Percentiles rank a stretch among this genome's conserved stretches.
Evolutionary conservation across 92 coral and sea anemone species (phyloP).

Genomic region (Hydrozoanthus gracilis): DNA sequence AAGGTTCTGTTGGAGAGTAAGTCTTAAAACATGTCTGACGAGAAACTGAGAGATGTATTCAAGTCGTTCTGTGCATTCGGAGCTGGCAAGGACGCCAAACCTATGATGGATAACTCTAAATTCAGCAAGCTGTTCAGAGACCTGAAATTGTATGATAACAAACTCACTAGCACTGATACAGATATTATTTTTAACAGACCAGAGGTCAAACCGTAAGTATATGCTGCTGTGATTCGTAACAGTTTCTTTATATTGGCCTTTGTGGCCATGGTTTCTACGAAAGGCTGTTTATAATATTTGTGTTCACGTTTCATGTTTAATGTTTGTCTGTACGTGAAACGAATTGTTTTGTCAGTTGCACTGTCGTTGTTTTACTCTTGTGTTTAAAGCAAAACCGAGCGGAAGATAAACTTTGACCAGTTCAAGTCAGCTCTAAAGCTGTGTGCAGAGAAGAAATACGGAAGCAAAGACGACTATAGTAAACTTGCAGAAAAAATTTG

Average conservation of each 20-base stretch:
- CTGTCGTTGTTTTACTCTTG: neutral
- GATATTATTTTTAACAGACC: slow-evolving; percentile 94
- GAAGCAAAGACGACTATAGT: slow-evolving; percentile 56
- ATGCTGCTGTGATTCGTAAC: too few relatives aligned
- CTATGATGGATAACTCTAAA: slow-evolving; percentile 93
- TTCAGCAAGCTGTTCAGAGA: slow-evolving; percentile 90
- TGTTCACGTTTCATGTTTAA: neutral
- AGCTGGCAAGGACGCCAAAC: slow-evolving; percentile 77
- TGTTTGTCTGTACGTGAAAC: neutral
- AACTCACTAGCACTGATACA: slow-evolving; percentile 85
- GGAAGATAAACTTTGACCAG: slow-evolving; percentile 77
- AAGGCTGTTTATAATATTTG: neutral
- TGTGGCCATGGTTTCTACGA: neutral
- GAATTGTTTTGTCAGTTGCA: neutral
- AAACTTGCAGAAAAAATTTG: slow-evolving; percentile 73
- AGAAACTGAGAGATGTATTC: slow-evolving; percentile 64
- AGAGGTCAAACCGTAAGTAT: slow-evolving; percentile 87
- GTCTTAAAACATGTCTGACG: slow-evolving; percentile 65
- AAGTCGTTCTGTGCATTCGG: slow-evolving; percentile 94
- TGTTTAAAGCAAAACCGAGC: slow-evolving; percentile 80
- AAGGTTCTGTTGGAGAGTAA: neutral
- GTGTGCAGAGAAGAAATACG: slow-evolving; percentile 88
- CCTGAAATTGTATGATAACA: slow-evolving; percentile 82
- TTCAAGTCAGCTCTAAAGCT: slow-evolving; percentile 78
- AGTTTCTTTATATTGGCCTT: neutral